These are phyloP conservation scores for Caenorhabditis sp. DNA, from an alignment of 2,888 invertebrate species.

Conservation along the genomic window DNA sequence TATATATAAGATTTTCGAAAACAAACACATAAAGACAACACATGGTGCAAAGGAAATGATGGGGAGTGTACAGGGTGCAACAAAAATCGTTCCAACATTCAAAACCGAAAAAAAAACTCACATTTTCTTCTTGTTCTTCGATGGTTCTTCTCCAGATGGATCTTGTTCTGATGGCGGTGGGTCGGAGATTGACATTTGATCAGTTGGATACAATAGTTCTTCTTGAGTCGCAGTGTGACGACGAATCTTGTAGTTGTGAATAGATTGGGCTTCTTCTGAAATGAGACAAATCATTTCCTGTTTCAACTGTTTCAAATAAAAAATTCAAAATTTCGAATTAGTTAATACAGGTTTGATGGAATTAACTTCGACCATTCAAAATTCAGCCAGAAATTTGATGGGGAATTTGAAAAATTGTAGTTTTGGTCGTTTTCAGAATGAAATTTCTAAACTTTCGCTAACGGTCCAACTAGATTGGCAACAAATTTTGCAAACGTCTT, in stretches of 20 bases:
- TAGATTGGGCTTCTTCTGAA: conserved; percentile 35
- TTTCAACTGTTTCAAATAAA: too few species aligned
- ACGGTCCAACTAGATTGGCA: too few species aligned
- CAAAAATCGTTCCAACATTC: too few species aligned
- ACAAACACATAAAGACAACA: background rate
- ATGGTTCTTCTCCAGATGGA: conserved; percentile 9
- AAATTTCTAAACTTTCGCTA: too few species aligned
- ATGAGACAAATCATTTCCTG: too few species aligned
- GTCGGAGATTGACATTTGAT: background rate
- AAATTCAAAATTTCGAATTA: too few species aligned
- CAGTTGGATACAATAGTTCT: conserved; percentile 76
- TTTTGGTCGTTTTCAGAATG: too few species aligned
- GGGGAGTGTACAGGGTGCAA: background rate
- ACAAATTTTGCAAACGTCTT: too few species aligned
- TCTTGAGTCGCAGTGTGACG: conserved; percentile 78
- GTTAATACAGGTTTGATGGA: too few species aligned
- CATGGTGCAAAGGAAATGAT: background rate
- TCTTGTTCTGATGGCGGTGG: background rate
- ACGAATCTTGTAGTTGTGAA: conserved; percentile 74
- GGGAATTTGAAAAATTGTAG: too few species aligned
- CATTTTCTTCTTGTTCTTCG: conserved; percentile 32
- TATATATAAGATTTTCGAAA: background rate
- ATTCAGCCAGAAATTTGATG: too few species aligned
- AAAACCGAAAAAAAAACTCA: conserved; percentile 12
- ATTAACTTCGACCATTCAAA: too few species aligned